A percentile compares a stretch with the other conserved stretches of the same genome.
These are phyloP conservation scores for Hipposideros larvatus DNA, from an alignment of 2,797 vertebrate species.

Conservation along the genomic window DNA sequence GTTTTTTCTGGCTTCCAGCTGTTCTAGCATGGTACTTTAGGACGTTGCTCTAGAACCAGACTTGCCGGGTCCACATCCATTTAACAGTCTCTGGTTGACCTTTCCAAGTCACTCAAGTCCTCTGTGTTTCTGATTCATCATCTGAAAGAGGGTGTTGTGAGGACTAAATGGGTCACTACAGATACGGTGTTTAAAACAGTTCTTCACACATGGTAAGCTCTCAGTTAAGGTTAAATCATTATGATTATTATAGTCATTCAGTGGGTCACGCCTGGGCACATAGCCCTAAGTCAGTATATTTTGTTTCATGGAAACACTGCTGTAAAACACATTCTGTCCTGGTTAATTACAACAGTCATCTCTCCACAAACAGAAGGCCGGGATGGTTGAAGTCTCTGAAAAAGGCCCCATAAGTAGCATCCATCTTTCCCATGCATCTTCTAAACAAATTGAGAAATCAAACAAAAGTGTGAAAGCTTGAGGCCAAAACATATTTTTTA, in stretches of 20 bases:
- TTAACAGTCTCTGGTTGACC: not conserved
- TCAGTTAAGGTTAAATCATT: not conserved
- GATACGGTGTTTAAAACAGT: not conserved
- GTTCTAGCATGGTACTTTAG: accelerated
- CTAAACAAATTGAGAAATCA: not conserved
- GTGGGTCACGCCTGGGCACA: not conserved
- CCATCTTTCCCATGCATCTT: not conserved
- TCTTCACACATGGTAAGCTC: not conserved
- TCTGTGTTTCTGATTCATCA: not conserved
- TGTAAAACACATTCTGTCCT: not conserved
- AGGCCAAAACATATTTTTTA: not conserved
- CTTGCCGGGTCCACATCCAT: not conserved
- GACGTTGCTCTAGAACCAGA: not conserved
- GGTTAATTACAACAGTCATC: not conserved
- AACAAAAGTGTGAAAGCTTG: not conserved
- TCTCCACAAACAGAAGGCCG: not conserved
- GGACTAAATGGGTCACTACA: not conserved
- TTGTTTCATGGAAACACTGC: not conserved
- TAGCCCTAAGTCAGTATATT: not conserved
- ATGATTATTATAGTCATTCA: not conserved
- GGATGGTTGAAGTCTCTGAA: not conserved
- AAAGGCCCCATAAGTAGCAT: not conserved
- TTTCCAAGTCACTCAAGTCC: not conserved
- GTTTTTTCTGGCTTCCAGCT: not conserved
- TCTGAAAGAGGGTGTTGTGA: not conserved